Percentiles rank a stretch among this genome's conserved stretches.
Conservation (phyloP, 2,888 invertebrate species). For the Rhagium mordax region DNA sequence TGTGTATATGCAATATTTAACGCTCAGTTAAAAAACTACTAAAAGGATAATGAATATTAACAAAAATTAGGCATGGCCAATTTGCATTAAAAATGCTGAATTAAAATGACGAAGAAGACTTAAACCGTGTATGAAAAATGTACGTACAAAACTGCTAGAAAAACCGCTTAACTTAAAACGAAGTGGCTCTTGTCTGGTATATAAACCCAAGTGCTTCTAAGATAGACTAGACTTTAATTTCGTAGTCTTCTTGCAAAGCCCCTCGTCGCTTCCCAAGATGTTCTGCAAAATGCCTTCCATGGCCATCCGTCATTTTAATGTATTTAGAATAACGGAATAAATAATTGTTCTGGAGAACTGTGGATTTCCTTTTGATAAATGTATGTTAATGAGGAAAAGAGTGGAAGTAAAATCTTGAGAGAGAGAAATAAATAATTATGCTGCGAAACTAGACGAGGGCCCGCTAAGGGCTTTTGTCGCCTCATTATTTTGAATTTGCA, state of each 20-base stretch:
- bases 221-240: background rate
- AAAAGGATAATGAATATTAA: too few relatives aligned
- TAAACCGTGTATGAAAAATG: too few relatives aligned
- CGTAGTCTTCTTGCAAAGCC: background rate
- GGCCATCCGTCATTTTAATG: conserved; percentile 21
- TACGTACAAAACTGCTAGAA: too few relatives aligned
- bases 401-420: conserved; percentile 28
- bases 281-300: background rate
- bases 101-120: too few relatives aligned
- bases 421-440: conserved; percentile 32
- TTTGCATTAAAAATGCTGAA: too few relatives aligned
- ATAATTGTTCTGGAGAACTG: conserved; percentile 21
- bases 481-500: conserved; percentile 33
- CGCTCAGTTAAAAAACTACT: too few relatives aligned
- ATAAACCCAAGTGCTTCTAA: background rate
- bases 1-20: too few relatives aligned
- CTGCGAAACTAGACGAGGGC: conserved; percentile 18
- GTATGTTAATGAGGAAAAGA: conserved; percentile 33
- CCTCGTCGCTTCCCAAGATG: conserved; percentile 1
- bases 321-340: conserved; percentile 26
- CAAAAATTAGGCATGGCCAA: too few relatives aligned
- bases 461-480: conserved; percentile 22
- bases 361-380: conserved; percentile 31
- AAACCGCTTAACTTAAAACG: too few relatives aligned
- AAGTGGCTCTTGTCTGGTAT: too few relatives aligned